Evolutionary conservation across 2,113 vertebrate species (phyloP), one percentile per base, ranked within the genome.

Genomic region (Pelecanus crispus): DNA sequence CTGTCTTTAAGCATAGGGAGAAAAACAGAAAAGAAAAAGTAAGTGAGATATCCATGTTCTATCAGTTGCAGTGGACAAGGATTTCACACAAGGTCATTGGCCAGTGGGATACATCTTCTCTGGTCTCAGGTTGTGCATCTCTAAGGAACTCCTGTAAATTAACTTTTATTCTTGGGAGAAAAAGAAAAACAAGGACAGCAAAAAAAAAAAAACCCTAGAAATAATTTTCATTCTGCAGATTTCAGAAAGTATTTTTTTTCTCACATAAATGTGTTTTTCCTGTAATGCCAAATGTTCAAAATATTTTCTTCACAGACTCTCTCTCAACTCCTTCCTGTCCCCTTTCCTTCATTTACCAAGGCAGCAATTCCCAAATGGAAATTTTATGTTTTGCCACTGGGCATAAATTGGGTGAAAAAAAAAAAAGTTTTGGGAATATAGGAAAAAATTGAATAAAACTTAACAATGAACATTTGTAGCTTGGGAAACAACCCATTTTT

Each of bases 211-310:
- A 6, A 6, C 20, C 47, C 10, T 34, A 59, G 56, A 94, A 94
- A 77, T 80, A 49, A 80, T 90, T 65, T 62, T 86, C 21, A 75
- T 88, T 91, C 45, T 80, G 28, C n/a, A 96, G 31, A 61, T 89
- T 86, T 89, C 24, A 91, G 32, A 93, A 84, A 82, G 18, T 12
- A 10, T 38, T 21, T 26, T 84, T 89, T 88, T 81, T 40, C 42
- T 31, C 67, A 80, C 38, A 81, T 22, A 31, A 74, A 81, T 36
- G 10, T 81, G 26, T 84, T 93, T 94, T 87, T 75, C 61, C 65
- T 71, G 50, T 71, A 93, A 86, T 2, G 10, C 19, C 77, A 94
- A 96, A 95, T 75, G 77, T 67, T 94, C 73, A 84, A 88, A 95
- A 84, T 95, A 86, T 92, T 94, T 93, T 90, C 82, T 75, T 92